Base-by-base conservation (phyloP, 2,113 vertebrate genomes). In the Bufo gargarizans region DNA sequence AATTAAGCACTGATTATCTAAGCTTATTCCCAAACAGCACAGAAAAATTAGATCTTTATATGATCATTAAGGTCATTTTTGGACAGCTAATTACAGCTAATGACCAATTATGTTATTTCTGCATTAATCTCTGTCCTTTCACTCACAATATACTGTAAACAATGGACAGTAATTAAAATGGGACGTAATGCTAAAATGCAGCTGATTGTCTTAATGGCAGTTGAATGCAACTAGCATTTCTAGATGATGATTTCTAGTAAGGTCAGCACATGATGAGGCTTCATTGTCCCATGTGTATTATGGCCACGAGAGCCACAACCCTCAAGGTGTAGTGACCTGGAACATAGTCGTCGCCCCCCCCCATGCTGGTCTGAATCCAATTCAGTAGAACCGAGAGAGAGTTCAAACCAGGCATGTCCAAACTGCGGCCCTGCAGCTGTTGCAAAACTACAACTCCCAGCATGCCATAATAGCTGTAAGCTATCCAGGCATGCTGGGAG, bases 11-110 rank as follows among this genome's bases (percentile, higher is more conserved):
- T 49, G 47, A 65, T 83, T 67, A 83, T 69, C 61, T 67, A 6
- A n/a, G 61, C 47, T 67, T 67, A 69, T 83, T 59, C 20, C 81
- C 63, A 69, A 83, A 69, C 61, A 69, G 61, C 11, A 9, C 19
- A 67, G 61, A 45, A 22, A 22, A 83, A 83, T 83, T 50, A 83
- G 81, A 83, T 83, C 19, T 22, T 49, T 61, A 65, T 12, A 53
- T 50, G 47, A 69, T 69, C 47, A 83, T 83, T 83, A 69, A 16
- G 61, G 47, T 13, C 61, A 67, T 69, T 83, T 56, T 50, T 83
- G 69, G 65, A 53, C 11, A 53, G 47, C 10, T 83, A 82, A 82
- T 82, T 82, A 82, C 6, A 19, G 11, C 10, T 79, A 58, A 80
- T 80, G 59, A 59, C 55, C 53, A 3, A 82, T 69, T 69, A 83